Conservation (phyloP, 2,113 vertebrate species). For the Plecotus auritus region DNA sequence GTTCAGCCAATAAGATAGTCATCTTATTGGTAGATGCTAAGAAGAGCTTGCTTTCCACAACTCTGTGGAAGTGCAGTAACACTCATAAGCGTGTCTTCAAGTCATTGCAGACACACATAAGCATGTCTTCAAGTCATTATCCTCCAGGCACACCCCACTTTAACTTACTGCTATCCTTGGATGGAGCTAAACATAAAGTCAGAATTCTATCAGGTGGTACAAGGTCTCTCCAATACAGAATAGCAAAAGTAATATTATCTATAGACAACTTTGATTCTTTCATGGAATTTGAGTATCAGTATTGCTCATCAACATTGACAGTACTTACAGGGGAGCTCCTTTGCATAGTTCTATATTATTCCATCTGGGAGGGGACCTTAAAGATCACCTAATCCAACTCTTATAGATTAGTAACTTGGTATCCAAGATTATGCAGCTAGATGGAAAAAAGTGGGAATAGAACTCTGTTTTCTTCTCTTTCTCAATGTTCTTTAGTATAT, state of each 20-base stretch:
- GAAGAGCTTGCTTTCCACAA: background rate
- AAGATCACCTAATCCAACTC: background rate
- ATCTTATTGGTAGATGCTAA: background rate
- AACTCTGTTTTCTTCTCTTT: background rate
- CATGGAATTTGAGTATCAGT: background rate
- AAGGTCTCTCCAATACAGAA: background rate
- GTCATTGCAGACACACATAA: background rate
- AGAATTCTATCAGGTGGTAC: background rate
- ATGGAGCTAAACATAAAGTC: background rate
- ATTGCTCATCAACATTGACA: background rate
- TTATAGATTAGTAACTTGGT: background rate
- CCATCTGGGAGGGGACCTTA: background rate
- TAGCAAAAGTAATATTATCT: slow-evolving; percentile 16
- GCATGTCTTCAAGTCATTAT: background rate
- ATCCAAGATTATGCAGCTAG: background rate
- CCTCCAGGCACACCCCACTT: background rate
- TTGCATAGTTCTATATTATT: background rate
- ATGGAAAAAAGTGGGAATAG: background rate
- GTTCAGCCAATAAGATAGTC: background rate
- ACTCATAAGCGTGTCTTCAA: background rate
- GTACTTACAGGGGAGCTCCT: background rate
- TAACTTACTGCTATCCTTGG: background rate
- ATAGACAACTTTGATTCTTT: background rate
- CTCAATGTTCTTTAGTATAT: background rate
- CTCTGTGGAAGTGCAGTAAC: background rate